phyloP scores from a whole-genome alignment of 2,797 vertebrate species.

The Argya squamiceps region DNA sequence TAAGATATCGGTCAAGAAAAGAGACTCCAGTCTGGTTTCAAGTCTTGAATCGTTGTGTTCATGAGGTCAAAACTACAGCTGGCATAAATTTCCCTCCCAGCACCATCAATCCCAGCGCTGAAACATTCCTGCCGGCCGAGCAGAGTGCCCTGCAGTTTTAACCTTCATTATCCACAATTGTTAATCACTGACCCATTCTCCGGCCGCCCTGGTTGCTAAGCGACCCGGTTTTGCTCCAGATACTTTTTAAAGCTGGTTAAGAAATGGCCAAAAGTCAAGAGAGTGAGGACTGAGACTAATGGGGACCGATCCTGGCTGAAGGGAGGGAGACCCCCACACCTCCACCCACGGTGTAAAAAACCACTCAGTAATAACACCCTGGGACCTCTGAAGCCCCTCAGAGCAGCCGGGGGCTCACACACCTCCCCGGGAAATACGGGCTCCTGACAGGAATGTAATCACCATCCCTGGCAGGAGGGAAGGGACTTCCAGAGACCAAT shows the following conservation, averaged over 20 bases:
- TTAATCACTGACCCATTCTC: constrained; percentile 73
- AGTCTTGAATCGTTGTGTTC: neutral
- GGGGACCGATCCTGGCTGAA: neutral
- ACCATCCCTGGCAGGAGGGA: neutral
- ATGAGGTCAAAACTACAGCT: neutral
- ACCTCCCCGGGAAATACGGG: neutral
- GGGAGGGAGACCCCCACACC: rapidly evolving
- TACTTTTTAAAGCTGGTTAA: constrained; percentile 45
- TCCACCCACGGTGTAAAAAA: rapidly evolving
- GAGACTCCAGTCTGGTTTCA: neutral
- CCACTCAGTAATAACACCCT: rapidly evolving
- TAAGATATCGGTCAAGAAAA: neutral
- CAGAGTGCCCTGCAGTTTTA: constrained; percentile 45
- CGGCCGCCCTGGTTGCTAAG: constrained; percentile 65
- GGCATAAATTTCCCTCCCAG: neutral
- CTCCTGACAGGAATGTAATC: neutral
- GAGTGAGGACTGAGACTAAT: neutral
- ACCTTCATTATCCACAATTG: constrained; percentile 54
- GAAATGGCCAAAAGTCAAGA: constrained; percentile 46
- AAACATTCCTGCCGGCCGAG: neutral
- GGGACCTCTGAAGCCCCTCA: neutral
- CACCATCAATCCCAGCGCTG: neutral
- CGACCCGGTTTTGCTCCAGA: constrained; percentile 56
- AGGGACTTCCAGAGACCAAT: neutral
- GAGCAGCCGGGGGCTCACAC: neutral